Base-by-base conservation (phyloP, 2,888 invertebrate genomes). In the Anorthoa munda region DNA sequence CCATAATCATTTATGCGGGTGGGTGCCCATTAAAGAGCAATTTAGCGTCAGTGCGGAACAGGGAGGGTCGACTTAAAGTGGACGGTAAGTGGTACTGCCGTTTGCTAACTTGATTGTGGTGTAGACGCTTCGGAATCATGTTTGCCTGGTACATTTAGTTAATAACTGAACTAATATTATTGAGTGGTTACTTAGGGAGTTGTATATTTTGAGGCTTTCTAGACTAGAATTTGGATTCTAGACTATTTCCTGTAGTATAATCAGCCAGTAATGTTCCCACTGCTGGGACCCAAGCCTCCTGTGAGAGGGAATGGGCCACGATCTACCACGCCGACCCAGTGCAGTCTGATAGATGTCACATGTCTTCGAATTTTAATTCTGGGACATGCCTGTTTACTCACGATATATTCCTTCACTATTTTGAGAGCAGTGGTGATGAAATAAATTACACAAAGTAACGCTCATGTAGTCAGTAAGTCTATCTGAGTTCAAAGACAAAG, bases 61-160 rank as follows among this genome's bases (percentile, higher is more conserved):
- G 55, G 74, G 79, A 72, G 83, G 89, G 85, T 86, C 88, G 81
- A 82, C 72, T 78, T 79, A 79, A 79, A 90, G 90, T 90, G 90
- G 90, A 79, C 75, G 70, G 77, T 88, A 87, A 90, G 90, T 90
- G 90, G 83, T 73, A 71, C 75, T 85, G 85, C 79, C 79, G 81
- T 81, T 83, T 84, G 85, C 84, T 90, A 90, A 90, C 88, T 90
- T 79, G 79, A 90, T 90, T 90, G 86, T 68, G 79, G 78, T 58
- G 39, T 61, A 75, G 77, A 66, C 75, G 68, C 75, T 79, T 63
- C 58, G 70, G 67, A 74, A 81, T 86, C 78, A 82, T 85, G 89
- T 82, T 86, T 84, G 64, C 82, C 82, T 87, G 79, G 85, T 86
- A 85, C 61, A 17, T 73, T 70, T 56, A 64, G 58, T 68, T 58